Conservation (phyloP, 2,888 invertebrate genomes). For the Deilephila porcellus region DNA sequence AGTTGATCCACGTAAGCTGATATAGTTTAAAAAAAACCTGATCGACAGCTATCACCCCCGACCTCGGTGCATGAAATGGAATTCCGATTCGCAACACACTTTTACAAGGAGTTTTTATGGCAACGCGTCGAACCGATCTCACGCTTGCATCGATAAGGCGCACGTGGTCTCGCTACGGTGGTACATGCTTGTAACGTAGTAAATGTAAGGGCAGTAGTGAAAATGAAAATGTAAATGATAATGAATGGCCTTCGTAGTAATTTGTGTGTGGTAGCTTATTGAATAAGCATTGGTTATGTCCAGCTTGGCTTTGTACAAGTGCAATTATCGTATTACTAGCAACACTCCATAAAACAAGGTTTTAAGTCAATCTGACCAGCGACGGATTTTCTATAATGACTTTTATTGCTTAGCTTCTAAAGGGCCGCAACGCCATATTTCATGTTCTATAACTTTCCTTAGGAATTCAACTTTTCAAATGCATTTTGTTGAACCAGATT, state of each 20-base stretch:
- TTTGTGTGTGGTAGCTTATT: no score
- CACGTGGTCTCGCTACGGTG: conserved; percentile 58
- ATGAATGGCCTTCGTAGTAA: no score
- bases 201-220: conserved; percentile 45
- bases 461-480: no score
- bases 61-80: conserved; percentile 30
- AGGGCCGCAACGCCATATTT: no score
- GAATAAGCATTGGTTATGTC: no score
- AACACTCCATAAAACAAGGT: no score
- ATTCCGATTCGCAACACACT: conserved; percentile 35
- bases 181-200: conserved; percentile 46
- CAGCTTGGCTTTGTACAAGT: no score
- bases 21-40: not conserved
- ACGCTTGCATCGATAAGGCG: conserved; percentile 64
- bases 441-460: not conserved
- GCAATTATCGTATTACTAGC: no score
- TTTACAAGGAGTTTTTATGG: conserved; percentile 63
- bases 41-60: conserved; percentile 10
- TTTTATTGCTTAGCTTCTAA: no score
- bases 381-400: no score
- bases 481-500: no score
- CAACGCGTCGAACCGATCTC: conserved; percentile 72
- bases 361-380: no score
- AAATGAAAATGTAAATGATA: not conserved
- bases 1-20: not conserved